phyloP scores from a whole-genome alignment of 2,888 invertebrate genomes.

The Tenthredo notha region DNA sequence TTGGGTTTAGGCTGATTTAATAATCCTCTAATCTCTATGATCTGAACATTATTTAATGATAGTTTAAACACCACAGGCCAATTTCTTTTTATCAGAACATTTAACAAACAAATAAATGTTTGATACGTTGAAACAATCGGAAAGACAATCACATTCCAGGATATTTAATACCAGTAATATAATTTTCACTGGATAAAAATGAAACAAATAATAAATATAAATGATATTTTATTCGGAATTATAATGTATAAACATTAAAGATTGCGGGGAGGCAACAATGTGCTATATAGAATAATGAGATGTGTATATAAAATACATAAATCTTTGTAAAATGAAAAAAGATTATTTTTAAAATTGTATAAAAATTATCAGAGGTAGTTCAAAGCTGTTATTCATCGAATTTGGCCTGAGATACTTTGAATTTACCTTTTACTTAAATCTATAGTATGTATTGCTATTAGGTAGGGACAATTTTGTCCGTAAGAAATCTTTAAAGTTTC shows the following conservation, averaged over 20 bases:
- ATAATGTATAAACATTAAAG: slow-evolving; percentile 37
- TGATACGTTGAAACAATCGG: neutral
- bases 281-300: slow-evolving; percentile 11
- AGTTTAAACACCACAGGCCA: slow-evolving; percentile 16
- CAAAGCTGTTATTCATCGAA: slow-evolving; percentile 12
- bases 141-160: slow-evolving; percentile 37
- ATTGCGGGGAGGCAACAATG: slow-evolving; percentile 10
- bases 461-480: neutral
- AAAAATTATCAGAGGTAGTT: slow-evolving; percentile 23
- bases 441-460: neutral
- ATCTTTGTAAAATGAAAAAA: neutral
- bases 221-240: slow-evolving; percentile 45
- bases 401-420: slow-evolving; percentile 38
- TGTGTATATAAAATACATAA: slow-evolving; percentile 43
- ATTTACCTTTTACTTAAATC: neutral
- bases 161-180: neutral
- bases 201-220: slow-evolving; percentile 52
- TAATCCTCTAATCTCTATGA: neutral
- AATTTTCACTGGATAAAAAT: slow-evolving; percentile 60
- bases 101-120: neutral
- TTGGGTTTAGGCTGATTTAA: neutral
- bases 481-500: neutral
- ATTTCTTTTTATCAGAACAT: neutral
- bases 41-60: neutral
- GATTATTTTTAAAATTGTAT: slow-evolving; percentile 7